Base-by-base conservation (phyloP, 1,140 invertebrate genomes). In the Drosophila melanica region DNA sequence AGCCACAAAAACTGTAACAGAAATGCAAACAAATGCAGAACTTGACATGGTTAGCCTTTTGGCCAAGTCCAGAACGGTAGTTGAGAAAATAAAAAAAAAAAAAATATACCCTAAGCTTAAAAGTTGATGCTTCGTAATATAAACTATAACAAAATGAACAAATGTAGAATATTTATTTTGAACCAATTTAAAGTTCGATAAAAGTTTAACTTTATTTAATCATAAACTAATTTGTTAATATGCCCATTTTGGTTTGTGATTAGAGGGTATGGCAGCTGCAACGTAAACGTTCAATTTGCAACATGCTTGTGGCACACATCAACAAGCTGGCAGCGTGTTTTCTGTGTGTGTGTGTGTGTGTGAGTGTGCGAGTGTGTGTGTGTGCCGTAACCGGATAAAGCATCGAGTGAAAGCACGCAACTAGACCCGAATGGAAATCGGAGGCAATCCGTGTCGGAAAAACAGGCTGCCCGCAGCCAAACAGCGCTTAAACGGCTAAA, bases 221-320 rank as follows among this genome's bases (percentile, higher is more conserved):
- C 6, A 6, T 27, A 27, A 27, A 6, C 27, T 5, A 7, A 1
- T 35, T 10, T 35, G 11, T 8, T 5, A 8, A 48, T 27, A 23
- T 37, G 37, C 35, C 35, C 35, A n/a, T 7, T 54, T 6, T 1
- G n/a, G 8, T 2, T 16, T 8, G 0, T 30, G 10, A 2, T 54
- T 54, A 16, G 10, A 44, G 51, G 44, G 37, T 16, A 65, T 48
- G n/a, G n/a, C n/a, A 70, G 47, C 12, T 53, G 54, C 54, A 67
- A 53, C 48, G 12, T 68, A 68, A 42, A 37, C 71, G 78, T 64
- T 68, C 37, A 54, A 65, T 78, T 63, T 66, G 47, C 48, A 68
- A 57, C 65, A 55, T 33, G 27, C 55, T 77, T 10, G 60, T 45
- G 39, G 20, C 55, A 41, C 10, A 45, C 53, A 58, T 44, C 18